Base-by-base conservation (phyloP, 2,888 invertebrate species). In the Harpalus rubripes region DNA sequence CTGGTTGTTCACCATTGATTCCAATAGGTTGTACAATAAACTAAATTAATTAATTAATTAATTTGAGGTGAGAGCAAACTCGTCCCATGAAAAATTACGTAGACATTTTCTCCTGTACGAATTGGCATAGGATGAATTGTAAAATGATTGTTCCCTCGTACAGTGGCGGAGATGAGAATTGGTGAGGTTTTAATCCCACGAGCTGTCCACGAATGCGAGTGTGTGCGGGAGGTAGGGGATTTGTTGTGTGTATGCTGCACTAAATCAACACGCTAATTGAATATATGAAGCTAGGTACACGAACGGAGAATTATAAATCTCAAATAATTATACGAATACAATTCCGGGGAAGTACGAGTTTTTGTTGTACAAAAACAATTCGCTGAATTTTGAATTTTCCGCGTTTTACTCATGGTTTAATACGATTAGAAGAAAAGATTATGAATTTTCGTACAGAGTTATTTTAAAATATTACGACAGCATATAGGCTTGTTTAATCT, bases 141-240 rank as follows among this genome's bases (percentile, higher is more conserved):
- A 12, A 52, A 52, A 8, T 52, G 44, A 52, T 52, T 52, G 10
- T 4, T 52, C 12, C 63, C 44, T 44, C 44, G 72, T 44, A 44
- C 22, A 44, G 68, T 15, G 68, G 39, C 7, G 83, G 76, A 83
- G 59, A 83, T 83, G 83, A 83, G 83, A 61, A 83, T 83, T 83
- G 83, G 83, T 83, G 83, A 76, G 83, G 74, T 76, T 83, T 83
- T 83, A 83, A 83, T 83, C 83, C 83, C 83, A 16, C 22, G 56
- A 41, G 82, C 58, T 82, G 82, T 72, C 72, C 58, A 52, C 82
- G 72, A 16, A n/a, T 16, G 8, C 74, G 18, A 15, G 44, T 6
- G 16, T n/a, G 41, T 52, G 65, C 16, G 26, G 26, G 22, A 18
- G 63, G 26, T 22, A 10, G 61, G 10, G 32, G 65, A 65, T 65